Percentiles rank a stretch among this genome's conserved stretches.
Evolutionary conservation across 2,113 vertebrate species (phyloP).

Genomic region (Pampusana beccarii): DNA sequence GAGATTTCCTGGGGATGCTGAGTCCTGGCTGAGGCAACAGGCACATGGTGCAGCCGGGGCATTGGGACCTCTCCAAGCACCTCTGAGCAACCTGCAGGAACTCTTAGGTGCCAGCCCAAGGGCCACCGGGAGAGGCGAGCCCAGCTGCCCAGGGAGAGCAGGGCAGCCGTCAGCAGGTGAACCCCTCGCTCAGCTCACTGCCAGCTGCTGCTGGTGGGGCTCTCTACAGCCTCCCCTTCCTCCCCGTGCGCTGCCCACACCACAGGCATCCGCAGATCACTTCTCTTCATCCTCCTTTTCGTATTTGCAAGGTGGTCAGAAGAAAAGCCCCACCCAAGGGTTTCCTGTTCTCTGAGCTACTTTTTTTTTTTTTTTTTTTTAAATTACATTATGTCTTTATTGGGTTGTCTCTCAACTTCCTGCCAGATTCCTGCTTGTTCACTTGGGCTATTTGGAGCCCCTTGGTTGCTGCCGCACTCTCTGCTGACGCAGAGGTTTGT

Average conservation of each 20-base stretch:
- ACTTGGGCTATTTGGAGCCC: background rate
- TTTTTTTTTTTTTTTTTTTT: background rate
- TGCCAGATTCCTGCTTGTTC: background rate
- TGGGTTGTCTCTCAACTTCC: background rate
- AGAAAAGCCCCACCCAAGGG: background rate
- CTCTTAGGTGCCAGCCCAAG: background rate
- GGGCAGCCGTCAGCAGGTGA: background rate
- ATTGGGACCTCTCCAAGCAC: background rate
- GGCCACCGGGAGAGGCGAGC: background rate
- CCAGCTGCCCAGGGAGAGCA: background rate
- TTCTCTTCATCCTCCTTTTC: background rate
- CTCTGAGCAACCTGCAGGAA: background rate
- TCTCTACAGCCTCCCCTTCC: background rate
- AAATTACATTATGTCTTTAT: background rate
- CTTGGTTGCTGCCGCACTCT: background rate
- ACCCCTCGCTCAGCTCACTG: fast-evolving
- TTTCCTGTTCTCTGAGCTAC: background rate
- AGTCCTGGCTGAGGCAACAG: background rate
- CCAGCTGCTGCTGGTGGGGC: background rate
- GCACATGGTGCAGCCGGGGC: background rate
- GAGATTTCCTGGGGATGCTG: background rate
- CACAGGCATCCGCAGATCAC: background rate
- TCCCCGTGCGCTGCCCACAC: background rate
- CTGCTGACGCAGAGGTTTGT: background rate
- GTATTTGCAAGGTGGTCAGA: background rate